A percentile compares a stretch with the other conserved stretches of the same genome.
phyloP scores from a whole-genome alignment of 2,888 invertebrate species.

The Fragum whitleyi region DNA sequence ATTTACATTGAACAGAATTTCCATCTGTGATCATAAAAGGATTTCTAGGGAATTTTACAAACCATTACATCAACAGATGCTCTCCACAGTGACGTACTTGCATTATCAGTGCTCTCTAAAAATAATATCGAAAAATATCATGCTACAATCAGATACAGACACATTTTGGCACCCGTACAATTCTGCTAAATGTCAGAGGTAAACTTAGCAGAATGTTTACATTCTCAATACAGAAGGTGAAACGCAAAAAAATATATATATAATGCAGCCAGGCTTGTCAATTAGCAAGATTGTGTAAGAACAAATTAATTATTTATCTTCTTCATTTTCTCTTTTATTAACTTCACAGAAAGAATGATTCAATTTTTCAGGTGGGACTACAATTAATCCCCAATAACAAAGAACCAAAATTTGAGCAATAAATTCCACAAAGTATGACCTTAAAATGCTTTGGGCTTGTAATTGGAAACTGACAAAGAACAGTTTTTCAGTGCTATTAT shows the following conservation, averaged over 20 bases:
- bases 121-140: constrained; percentile 14
- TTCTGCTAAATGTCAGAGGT: constrained; percentile 29
- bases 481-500: too few relatives aligned
- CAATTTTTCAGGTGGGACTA: neutral
- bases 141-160: neutral
- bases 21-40: neutral
- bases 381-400: too few relatives aligned
- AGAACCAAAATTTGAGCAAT: too few relatives aligned
- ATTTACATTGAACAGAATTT: too few relatives aligned
- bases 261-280: constrained; percentile 6
- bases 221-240: constrained; percentile 9
- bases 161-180: constrained; percentile 13
- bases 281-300: constrained; percentile 17
- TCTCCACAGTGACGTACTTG: constrained; percentile 19
- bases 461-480: too few relatives aligned
- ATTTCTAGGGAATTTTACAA: neutral
- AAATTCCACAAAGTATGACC: too few relatives aligned
- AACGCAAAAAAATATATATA: neutral
- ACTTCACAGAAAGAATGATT: neutral
- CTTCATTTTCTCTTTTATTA: constrained; percentile 7
- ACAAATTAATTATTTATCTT: constrained; percentile 20
- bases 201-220: neutral
- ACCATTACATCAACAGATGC: constrained; percentile 4
- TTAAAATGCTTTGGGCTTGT: too few relatives aligned
- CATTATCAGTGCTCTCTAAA: constrained; percentile 22